Conservation (phyloP, 2,888 invertebrate genomes). For the Epinotia ramella region DNA sequence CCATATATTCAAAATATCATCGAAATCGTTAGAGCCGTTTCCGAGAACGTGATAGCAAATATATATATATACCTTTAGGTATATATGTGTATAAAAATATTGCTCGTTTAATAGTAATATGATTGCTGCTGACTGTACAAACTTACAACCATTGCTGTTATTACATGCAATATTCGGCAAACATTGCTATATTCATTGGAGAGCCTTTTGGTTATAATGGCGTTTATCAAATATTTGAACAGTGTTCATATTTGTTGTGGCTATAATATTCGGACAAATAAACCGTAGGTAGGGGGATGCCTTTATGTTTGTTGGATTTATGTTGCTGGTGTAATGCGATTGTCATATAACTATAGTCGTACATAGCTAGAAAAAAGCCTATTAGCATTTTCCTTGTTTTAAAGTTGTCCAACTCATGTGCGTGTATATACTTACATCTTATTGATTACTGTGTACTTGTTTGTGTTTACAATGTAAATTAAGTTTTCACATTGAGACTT, state of each 20-base stretch:
- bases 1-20: too few relatives aligned
- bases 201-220: neutral
- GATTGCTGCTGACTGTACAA: too few relatives aligned
- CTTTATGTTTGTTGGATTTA: neutral
- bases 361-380: too few relatives aligned
- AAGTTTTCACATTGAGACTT: too few relatives aligned
- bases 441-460: too few relatives aligned
- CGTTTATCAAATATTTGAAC: conserved; percentile 1
- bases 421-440: too few relatives aligned
- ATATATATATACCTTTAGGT: too few relatives aligned
- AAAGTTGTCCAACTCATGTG: neutral
- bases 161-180: neutral
- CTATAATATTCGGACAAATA: neutral
- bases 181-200: neutral
- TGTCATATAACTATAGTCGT: neutral
- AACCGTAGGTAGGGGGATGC: neutral
- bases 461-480: too few relatives aligned
- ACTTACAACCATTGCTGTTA: neutral
- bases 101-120: too few relatives aligned
- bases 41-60: too few relatives aligned
- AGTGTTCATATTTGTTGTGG: neutral
- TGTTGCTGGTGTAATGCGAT: neutral
- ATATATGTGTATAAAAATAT: too few relatives aligned
- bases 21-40: too few relatives aligned
- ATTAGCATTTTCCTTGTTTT: neutral